phyloP scores from a whole-genome alignment of 2,888 invertebrate genomes.

The Coecobrya sp. region DNA sequence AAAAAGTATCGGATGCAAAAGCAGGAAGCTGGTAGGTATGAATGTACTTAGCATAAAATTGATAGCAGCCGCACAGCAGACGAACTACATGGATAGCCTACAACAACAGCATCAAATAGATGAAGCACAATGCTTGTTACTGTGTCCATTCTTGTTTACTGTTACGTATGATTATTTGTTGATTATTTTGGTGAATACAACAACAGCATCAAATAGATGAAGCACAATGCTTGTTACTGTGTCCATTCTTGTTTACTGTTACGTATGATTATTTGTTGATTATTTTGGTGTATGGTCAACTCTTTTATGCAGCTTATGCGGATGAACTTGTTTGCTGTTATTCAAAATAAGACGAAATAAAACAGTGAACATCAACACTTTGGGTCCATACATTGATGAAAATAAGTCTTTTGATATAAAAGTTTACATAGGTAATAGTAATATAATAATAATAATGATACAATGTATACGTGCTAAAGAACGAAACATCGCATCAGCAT shows the following conservation, averaged over 20 bases:
- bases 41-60: constrained; percentile 64
- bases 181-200: background rate
- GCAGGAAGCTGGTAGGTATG: constrained; percentile 39
- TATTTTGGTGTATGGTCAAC: background rate
- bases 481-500: constrained; percentile 63
- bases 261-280: too few relatives aligned
- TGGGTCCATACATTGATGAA: constrained; percentile 63
- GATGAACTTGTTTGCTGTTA: constrained; percentile 19
- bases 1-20: constrained; percentile 26
- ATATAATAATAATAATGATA: background rate
- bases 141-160: background rate
- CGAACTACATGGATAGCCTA: background rate
- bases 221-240: constrained; percentile 10
- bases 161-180: too few relatives aligned
- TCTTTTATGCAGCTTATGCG: constrained; percentile 7
- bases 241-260: background rate
- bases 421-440: constrained; percentile 21
- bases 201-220: constrained; percentile 55
- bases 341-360: background rate
- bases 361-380: constrained; percentile 33
- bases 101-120: constrained; percentile 46
- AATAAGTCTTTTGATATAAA: constrained; percentile 64
- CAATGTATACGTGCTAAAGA: background rate
- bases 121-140: constrained; percentile 23
- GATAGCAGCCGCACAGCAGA: constrained; percentile 20